Conservation (phyloP, 2,888 invertebrate genomes). For the Drosophila kambysellisi region DNA sequence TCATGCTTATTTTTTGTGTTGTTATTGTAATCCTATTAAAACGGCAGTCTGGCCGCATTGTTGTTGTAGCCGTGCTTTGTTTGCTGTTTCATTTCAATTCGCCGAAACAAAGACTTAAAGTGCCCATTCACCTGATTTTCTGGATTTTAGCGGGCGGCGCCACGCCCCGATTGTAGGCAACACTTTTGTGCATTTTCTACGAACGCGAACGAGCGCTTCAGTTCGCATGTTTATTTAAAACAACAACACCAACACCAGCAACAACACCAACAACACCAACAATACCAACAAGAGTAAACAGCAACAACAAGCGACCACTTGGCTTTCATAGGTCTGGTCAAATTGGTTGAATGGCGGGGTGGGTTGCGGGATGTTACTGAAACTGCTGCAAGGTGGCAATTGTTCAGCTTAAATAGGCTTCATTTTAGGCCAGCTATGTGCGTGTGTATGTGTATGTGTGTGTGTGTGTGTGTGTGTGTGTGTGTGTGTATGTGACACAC, state of each 20-base stretch:
- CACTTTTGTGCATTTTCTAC: slow-evolving; percentile 46
- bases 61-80: slow-evolving; percentile 50
- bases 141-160: slow-evolving; percentile 52
- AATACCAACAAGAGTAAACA: slow-evolving; percentile 8
- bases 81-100: slow-evolving; percentile 77
- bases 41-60: slow-evolving; percentile 45
- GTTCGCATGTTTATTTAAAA: slow-evolving; percentile 73
- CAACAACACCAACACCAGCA: slow-evolving; percentile 24
- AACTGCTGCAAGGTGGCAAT: slow-evolving; percentile 42
- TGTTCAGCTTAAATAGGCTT: slow-evolving; percentile 67
- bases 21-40: slow-evolving; percentile 71
- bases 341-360: slow-evolving; percentile 20
- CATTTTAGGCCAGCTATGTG: slow-evolving; percentile 57
- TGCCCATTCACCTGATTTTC: slow-evolving; percentile 80
- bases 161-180: slow-evolving; percentile 50
- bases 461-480: slow-evolving; percentile 22
- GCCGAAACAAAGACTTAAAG: slow-evolving; percentile 79
- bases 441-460: slow-evolving; percentile 4
- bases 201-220: slow-evolving; percentile 24
- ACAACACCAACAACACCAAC: slow-evolving; percentile 18
- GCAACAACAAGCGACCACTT: slow-evolving; percentile 20
- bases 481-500: slow-evolving; percentile 50
- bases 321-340: slow-evolving; percentile 47
- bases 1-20: slow-evolving; percentile 52
- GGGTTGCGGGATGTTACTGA: slow-evolving; percentile 1